Evolutionary conservation across 35 echinoderm and acorn worm species (phyloP), one percentile per base, ranked within the genome.

Genomic region (Antedon bifida): DNA sequence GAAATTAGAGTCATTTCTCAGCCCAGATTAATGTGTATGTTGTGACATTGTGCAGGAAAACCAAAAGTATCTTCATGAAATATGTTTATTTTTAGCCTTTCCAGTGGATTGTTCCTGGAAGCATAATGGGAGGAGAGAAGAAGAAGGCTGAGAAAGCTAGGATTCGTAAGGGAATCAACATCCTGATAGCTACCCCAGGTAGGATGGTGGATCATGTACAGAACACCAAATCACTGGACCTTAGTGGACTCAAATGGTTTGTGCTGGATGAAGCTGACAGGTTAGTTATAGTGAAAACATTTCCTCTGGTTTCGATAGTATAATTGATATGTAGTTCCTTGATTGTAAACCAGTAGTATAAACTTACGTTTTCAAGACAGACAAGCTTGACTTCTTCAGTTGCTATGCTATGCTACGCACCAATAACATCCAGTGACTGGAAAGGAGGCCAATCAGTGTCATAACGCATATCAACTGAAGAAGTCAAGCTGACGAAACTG

Each of bases 201-300:
- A 78, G 94, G 74, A 74, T 97, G 46, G 87, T 92, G 46, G 94
- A 97, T 81, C 94, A 97, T 83, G 81, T 92, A 16, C 35, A 85
- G 75, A 87, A 86, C 30, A 92, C 94, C 0, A 46, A 81, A 36
- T 83, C 35, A 3, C 77, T 97, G 35, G 77, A 75, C 1, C 85
- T 92, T 1, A 28, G 46, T 33, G 83, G 77, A 38, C 73, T 97
- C 17, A 87, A 56, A 36, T 97, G 88, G 88, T 76, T 97, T 45
- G 79, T 97, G 29, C 79, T 97, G 31, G 94, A 97, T 83, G 94
- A 97, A 78, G 94, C 94, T 11, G 94, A 97, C 34, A 97, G 94
- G 94, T 97, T 89, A 33, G 0, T 42, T 42, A 7, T 42, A 7
- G 4, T 42, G 14, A 7, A 7, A 7, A 42, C 14, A 14, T 42